A percentile compares a stretch with the other conserved stretches of the same genome.
These are phyloP conservation scores for Drosophila colorata DNA, from an alignment of 2,888 invertebrate genomes.

Conservation along the genomic window DNA sequence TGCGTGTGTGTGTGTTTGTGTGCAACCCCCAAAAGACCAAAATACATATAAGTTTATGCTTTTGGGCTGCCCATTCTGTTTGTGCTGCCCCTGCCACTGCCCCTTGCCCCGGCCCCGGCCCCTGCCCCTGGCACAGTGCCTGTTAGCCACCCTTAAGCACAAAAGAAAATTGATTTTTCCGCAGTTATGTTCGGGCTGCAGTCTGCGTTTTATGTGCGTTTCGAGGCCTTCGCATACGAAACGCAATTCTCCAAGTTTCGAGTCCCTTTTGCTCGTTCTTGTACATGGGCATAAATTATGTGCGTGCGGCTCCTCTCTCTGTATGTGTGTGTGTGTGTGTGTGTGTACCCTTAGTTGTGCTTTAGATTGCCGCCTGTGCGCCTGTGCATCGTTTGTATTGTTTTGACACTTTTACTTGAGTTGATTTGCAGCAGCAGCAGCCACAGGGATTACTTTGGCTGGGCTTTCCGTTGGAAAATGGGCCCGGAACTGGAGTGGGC, in stretches of 20 bases:
- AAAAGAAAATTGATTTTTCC: conserved; percentile 77
- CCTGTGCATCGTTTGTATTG: conserved; percentile 67
- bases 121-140: background rate
- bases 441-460: conserved; percentile 42
- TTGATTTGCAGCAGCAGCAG: conserved; percentile 65
- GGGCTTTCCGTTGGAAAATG: background rate
- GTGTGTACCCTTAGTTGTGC: conserved; percentile 10
- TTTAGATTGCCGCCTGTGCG: conserved; percentile 14
- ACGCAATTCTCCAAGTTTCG: conserved; percentile 32
- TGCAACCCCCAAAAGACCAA: conserved; percentile 50
- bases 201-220: conserved; percentile 76
- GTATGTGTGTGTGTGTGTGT: conserved; percentile 7
- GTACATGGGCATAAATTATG: conserved; percentile 74
- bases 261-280: conserved; percentile 32
- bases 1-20: conserved; percentile 17
- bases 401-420: conserved; percentile 76
- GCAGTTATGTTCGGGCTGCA: conserved; percentile 67
- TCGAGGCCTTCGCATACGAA: conserved; percentile 14
- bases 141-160: conserved; percentile 54
- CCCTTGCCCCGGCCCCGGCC: no score
- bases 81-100: background rate
- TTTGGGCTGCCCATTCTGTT: conserved; percentile 16
- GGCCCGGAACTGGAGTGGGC: background rate
- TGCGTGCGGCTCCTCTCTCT: conserved; percentile 41
- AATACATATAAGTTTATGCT: conserved; percentile 41